Conservation (phyloP, 2,888 invertebrate genomes). For the Nemoura dubitans region DNA sequence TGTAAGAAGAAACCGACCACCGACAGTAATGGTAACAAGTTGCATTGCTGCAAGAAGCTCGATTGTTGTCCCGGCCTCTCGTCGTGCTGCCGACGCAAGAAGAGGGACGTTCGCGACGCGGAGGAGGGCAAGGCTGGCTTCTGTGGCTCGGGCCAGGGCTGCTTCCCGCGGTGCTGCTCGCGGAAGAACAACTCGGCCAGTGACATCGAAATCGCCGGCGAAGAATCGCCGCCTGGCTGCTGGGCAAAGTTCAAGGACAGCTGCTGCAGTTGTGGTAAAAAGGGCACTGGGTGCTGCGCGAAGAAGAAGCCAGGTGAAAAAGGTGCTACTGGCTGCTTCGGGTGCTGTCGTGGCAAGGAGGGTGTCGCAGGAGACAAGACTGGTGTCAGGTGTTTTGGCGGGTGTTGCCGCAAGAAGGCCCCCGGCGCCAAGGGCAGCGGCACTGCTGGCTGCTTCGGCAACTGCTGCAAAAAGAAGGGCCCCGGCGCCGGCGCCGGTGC, state of each 20-base stretch:
- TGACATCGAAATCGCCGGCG: conserved; percentile 13
- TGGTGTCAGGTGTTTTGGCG: conserved; percentile 31
- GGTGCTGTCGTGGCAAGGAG: conserved; percentile 53
- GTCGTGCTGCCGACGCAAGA: conserved; percentile 36
- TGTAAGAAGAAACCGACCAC: conserved; percentile 41
- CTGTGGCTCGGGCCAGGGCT: conserved; percentile 1
- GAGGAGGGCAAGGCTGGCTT: conserved; percentile 10
- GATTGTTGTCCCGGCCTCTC: conserved; percentile 39
- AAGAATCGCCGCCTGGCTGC: neutral
- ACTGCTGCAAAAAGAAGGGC: conserved; percentile 14
- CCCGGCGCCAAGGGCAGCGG: neutral
- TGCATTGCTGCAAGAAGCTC: conserved; percentile 47
- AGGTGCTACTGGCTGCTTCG: conserved; percentile 57
- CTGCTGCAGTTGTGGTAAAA: conserved; percentile 3
- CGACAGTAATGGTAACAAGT: conserved; percentile 37
- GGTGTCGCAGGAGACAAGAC: neutral
- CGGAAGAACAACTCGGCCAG: neutral
- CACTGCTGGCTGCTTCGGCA: conserved; percentile 1
- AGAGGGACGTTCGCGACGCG: neutral
- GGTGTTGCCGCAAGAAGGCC: conserved; percentile 27
- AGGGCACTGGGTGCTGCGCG: conserved; percentile 56
- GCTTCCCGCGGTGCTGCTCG: conserved; percentile 32
- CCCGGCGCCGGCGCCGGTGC: neutral
- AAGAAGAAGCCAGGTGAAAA: conserved; percentile 64
- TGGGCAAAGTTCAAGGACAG: neutral